A percentile compares a stretch with the other conserved stretches of the same genome.
phyloP scores from a whole-genome alignment of 2,797 vertebrate genomes.

The Helostoma temminkii region DNA sequence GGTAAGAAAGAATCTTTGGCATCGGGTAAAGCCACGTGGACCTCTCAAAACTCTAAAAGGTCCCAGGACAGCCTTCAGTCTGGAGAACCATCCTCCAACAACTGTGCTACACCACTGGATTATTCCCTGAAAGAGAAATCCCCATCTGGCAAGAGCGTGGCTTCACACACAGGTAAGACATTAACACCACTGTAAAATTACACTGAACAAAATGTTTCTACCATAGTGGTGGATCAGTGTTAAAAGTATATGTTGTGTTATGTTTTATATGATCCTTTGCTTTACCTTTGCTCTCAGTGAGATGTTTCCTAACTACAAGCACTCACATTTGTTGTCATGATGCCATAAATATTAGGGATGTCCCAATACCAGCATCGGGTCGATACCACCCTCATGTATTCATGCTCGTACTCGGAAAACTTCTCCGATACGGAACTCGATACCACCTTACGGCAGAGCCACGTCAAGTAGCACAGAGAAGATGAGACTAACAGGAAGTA shows the following conservation, averaged over 20 bases:
- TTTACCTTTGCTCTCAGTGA: background rate
- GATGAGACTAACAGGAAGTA: no score
- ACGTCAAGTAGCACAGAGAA: no score
- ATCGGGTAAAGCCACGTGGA: conserved; percentile 70
- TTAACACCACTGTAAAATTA: background rate
- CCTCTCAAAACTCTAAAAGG: conserved; percentile 71
- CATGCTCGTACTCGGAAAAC: no score
- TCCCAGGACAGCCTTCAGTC: conserved; percentile 74
- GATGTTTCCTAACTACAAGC: background rate
- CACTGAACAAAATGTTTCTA: background rate
- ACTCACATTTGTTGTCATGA: background rate
- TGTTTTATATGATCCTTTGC: background rate
- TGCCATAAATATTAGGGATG: conserved; percentile 11
- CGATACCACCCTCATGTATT: no score
- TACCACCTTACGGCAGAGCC: no score
- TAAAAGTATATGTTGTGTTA: no score
- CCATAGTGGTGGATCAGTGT: background rate
- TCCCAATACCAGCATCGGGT: no score
- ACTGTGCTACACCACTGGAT: conserved; percentile 82
- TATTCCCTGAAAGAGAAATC: conserved; percentile 88
- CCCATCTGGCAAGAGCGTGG: conserved; percentile 74
- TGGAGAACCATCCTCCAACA: conserved; percentile 40
- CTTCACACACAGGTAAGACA: conserved; percentile 74
- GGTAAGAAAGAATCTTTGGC: conserved; percentile 71
- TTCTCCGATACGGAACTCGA: no score